Base-by-base conservation (phyloP, 2,888 invertebrate species). In the Panzeria rudis region DNA sequence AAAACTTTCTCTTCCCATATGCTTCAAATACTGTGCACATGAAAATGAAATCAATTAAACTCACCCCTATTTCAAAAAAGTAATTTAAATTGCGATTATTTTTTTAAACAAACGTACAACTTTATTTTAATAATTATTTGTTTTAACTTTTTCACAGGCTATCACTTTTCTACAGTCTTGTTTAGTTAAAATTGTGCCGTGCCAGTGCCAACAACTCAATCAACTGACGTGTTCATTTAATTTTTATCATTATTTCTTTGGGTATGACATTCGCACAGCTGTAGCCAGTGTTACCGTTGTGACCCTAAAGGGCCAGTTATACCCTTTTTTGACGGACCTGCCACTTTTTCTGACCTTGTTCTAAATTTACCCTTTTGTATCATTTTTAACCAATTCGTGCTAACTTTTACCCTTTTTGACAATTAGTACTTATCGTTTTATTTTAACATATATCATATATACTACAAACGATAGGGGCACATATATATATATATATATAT, bases 191-290 rank as follows among this genome's bases (percentile, higher is more conserved):
- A 54, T 38, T 82, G 11, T 71, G 38, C 71, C 47, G 71, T 83
- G 84, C 83, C 83, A 86, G 71, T 83, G 84, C 83, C 83, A 86
- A 61, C 79, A 81, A 73, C 23, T 71, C 54, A 87, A 79, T 25
- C 71, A 87, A 83, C 87, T 87, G 87, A 87, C 87, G 87, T 87
- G 87, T 87, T 87, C 86, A 25, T 83, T 76, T 50, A 50, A 61
- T n/a, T 20, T 66, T 85, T 64, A 64, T 29, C 15, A 2, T 59
- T 23, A 52, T 56, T 1, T 59, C 5, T 25, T 82, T 75, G 38
- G 23, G 50, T 41, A 11, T 82, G 82, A 78, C 82, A 85, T 82
- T 85, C 78, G 56, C 62, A 73, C 77, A 81, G 68, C 66, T 76
- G 77, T 11, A 7, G 52, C 17, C 17, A 50, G 17, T 2, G 20